Base-by-base conservation (phyloP, 2,797 vertebrate species). In the Bufotes viridis region DNA sequence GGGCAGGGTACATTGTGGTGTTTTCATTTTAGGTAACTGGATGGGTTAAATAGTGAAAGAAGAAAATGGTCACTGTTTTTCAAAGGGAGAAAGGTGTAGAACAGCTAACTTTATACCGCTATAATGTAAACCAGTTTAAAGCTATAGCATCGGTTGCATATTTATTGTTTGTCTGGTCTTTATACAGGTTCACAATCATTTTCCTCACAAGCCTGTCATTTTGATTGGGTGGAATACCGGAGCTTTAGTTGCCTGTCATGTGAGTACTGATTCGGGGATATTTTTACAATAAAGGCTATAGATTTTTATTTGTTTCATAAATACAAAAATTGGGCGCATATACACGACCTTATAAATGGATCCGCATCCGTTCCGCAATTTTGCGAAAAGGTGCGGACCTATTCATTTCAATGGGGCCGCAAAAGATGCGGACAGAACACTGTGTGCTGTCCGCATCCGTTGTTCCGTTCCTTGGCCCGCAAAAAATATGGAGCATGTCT, bases 141-240 rank as follows among this genome's bases (percentile, higher is more conserved):
- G 53, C n/a, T 57, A 78, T 26, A 57, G 34, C n/a, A 26, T 0
- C 20, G 15, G 34, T 60, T 34, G 15, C 4, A 82, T 69, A 24
- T 42, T 76, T 61, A 42, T 26, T 4, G 10, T 12, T 55, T 22
- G 51, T 14, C 29, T 57, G 42, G 8, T 91, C 65, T 75, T 53
- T 63, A 18, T 22, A 69, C 93, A 99, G 98, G 96, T 99, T 93
- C 98, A 99, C 93, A 97, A 94, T 92, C 98, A 99, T 93, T 99
- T 98, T 83, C 97, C 98, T 7, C 98, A 98, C 92, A 99, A 98
- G 90, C 98, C 98, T 2, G 96, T 99, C 69, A 96, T 99, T 92
- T 93, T 99, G 87, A 97, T 99, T 1, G 98, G 98, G 74, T 99
- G 98, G 98, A 99, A 98, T 78, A 97, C 97, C 0, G 98, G 98